Base-by-base conservation (phyloP, 2,888 invertebrate species). In the Heliconius cydno region DNA sequence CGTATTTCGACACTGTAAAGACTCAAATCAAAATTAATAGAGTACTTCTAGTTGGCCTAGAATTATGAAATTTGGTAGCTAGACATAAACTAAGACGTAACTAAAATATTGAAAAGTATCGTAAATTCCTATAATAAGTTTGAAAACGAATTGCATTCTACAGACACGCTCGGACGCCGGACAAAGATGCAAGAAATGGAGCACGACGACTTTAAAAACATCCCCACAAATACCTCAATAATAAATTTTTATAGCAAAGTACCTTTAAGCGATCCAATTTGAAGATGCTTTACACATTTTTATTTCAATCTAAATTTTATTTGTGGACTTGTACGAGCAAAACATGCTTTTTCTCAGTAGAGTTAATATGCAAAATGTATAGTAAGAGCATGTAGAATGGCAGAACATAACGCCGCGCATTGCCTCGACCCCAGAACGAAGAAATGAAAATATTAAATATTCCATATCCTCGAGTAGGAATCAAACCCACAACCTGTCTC, bases 161-260 rank as follows among this genome's bases (percentile, higher is more conserved):
- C 66, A 77, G 60, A 77, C 67, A 67, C 52, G 66, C 22, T 79
- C 60, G 25, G 68, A 63, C 60, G 73, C n/a, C 65, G 41, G 80
- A 77, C 77, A 80, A 80, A 73, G 66, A 67, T 60, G 66, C 68
- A 73, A 72, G 70, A 77, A 76, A 77, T 67, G 67, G 80, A 77
- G 73, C 80, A 77, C 77, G 67, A 77, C 77, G 67, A 80, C 60
- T 80, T 80, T 74, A 41, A 77, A 77, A 80, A 73, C 77, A 76
- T 57, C 25, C 52, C 67, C 68, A 80, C 67, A 80, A 77, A 80
- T 74, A 30, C 38, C 41, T 67, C 28, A 28, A 28, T 28, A 28
- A 28, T 73, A 65, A 68, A 76, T 73, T 79, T 79, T 73, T 77
- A 79, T 72, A 38, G 66, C 52, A 28, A 77, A 41, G 60, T 46